A percentile compares a stretch with the other conserved stretches of the same genome.
These are phyloP conservation scores for Aptenodytes forsteri DNA, from an alignment of 2,113 vertebrate species.

Conservation along the genomic window DNA sequence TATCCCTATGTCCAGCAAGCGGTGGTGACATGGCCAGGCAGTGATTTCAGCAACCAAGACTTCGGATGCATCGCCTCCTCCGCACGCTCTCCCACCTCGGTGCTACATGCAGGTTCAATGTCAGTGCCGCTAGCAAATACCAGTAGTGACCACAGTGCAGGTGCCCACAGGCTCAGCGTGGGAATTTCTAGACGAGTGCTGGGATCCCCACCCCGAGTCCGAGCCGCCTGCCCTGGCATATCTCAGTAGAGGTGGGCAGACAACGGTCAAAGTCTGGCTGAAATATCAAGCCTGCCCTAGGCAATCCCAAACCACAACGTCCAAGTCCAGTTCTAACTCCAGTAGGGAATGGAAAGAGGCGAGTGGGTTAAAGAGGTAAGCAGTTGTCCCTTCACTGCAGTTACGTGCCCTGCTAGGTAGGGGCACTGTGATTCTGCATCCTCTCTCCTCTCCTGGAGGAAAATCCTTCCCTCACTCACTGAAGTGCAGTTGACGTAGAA, in stretches of 20 bases:
- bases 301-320: not conserved
- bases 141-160: accelerated
- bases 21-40: not conserved
- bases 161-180: accelerated
- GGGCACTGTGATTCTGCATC: not conserved
- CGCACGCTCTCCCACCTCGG: accelerated
- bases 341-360: not conserved
- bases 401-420: not conserved
- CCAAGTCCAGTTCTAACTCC: not conserved
- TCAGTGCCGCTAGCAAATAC: accelerated
- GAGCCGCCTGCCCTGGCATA: accelerated
- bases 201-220: not conserved
- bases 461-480: not conserved
- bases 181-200: not conserved
- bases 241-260: not conserved
- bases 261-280: not conserved
- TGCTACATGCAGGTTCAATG: not conserved
- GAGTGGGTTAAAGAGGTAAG: not conserved
- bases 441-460: not conserved
- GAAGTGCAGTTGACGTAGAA: not conserved
- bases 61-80: not conserved
- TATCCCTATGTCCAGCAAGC: accelerated
- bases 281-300: not conserved
- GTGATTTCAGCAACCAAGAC: accelerated
- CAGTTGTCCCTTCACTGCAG: not conserved